A percentile compares a stretch with the other conserved stretches of the same genome.
phyloP scores from a whole-genome alignment of 2,797 vertebrate species.

The Rhinichthys osculus region DNA sequence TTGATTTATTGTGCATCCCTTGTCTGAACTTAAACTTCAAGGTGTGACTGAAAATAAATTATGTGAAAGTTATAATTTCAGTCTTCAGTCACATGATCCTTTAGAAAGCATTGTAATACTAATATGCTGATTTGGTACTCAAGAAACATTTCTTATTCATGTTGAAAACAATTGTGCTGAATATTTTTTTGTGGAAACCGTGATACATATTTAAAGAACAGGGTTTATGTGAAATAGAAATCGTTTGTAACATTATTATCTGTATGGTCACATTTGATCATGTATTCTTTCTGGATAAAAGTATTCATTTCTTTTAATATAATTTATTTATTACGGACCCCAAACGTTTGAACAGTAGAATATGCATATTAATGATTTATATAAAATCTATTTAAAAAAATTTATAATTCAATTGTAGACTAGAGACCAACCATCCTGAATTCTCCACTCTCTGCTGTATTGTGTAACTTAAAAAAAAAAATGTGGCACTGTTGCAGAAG shows the following conservation, averaged over 20 bases:
- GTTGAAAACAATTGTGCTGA: neutral
- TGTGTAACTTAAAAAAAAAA: constrained; percentile 20
- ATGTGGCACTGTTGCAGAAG: constrained; percentile 20
- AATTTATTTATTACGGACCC: neutral
- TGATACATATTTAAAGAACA: no score
- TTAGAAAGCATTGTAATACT: neutral
- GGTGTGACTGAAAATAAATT: neutral
- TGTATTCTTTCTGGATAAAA: neutral
- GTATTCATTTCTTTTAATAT: neutral
- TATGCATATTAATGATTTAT: neutral
- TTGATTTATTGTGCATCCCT: neutral
- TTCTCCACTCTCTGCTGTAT: constrained; percentile 16
- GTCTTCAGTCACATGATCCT: neutral
- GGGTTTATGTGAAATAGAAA: neutral
- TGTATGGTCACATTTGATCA: neutral
- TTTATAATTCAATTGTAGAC: neutral
- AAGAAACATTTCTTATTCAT: neutral
- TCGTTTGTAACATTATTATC: neutral
- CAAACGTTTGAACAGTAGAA: neutral
- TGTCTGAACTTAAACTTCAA: neutral
- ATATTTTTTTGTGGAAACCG: no score
- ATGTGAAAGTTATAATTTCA: neutral
- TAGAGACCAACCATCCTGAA: neutral
- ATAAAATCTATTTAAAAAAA: neutral
- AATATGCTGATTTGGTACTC: neutral